Evolutionary conservation across 2,888 invertebrate genomes (phyloP).

Genomic region (Auanema sp.): DNA sequence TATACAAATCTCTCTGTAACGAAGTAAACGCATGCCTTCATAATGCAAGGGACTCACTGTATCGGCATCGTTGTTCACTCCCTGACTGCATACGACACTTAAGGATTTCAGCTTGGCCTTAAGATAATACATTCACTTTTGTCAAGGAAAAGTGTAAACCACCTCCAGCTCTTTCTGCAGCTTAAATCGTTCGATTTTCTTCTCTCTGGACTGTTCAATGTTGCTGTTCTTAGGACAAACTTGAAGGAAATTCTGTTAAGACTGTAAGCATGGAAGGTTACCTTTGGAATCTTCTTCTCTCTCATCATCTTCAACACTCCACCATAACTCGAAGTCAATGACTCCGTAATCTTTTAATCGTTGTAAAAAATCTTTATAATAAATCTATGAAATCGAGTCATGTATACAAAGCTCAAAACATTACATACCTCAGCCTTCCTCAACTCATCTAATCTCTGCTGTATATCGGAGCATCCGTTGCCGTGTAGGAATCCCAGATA

Average conservation of each 20-base stretch:
- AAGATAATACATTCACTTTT: constrained; percentile 23
- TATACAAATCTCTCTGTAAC: constrained; percentile 42
- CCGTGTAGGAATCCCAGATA: constrained; percentile 47
- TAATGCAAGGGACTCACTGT: neutral
- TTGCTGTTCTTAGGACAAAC: no score
- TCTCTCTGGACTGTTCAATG: constrained; percentile 22
- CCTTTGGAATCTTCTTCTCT: constrained; percentile 10
- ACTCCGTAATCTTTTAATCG: constrained; percentile 38
- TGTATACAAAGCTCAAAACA: no score
- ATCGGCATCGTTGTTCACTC: constrained; percentile 15
- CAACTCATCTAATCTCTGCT: constrained; percentile 32
- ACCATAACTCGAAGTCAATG: constrained; percentile 40
- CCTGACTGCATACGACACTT: no score
- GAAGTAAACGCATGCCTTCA: neutral
- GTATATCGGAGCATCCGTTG: constrained; percentile 30
- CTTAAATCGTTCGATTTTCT: constrained; percentile 25
- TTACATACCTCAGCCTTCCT: constrained; percentile 28
- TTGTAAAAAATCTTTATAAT: constrained; percentile 48
- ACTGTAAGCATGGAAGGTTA: no score
- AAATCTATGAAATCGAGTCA: constrained; percentile 26
- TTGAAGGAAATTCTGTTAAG: no score
- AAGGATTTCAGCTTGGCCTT: constrained; percentile 11
- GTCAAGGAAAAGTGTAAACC: constrained; percentile 13
- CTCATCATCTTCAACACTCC: constrained; percentile 33
- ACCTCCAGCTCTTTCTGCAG: constrained; percentile 28